Base-by-base conservation (phyloP, 2,113 vertebrate genomes). In the Conger conger region DNA sequence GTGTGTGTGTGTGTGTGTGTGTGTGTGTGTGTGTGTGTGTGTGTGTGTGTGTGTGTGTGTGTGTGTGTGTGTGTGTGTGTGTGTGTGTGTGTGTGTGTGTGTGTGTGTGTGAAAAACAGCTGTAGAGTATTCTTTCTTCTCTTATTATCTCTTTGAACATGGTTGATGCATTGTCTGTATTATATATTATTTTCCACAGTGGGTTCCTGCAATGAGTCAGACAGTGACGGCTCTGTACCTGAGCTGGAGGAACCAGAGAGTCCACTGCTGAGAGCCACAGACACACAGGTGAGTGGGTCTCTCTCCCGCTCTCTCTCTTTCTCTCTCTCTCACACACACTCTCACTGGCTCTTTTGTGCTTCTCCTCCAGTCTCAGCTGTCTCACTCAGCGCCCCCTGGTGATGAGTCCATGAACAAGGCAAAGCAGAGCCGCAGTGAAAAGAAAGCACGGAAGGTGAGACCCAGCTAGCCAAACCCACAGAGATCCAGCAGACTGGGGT, bases 351-450 rank as follows among this genome's bases (percentile, higher is more conserved):
- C 16, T 33, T 37, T 8, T n/a, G 38, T 33, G 63, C 13, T 1
- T 0, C 0, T 37, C 7, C 0, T 37, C 7, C 88, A 95, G 94
- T 93, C 92, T 0, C 90, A 91, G 3, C 86, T 95, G 9, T 89
- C 89, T 33, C 93, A 97, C 91, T 93, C 93, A 0, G 89, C 95
- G 20, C 93, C 96, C 53, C 89, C 94, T 42, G 93, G 93, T 0
- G 97, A 98, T 81, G 98, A 99, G 45, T 94, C 94, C 0, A 87
- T 95, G 4, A 96, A 97, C 94, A 97, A 96, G 91, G 96, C 96
- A 11, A 99, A 99, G 91, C 98, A 99, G 93, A 99, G 98, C 87
- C 96, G 98, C 84, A 99, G 98, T 38, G 98, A 99, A 92, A 99
- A 99, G 93, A 99, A 99, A 79, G 98, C 98, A 33, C 93, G 98